phyloP scores from a whole-genome alignment of 2,113 vertebrate genomes.

The Boleophthalmus pectinirostris region DNA sequence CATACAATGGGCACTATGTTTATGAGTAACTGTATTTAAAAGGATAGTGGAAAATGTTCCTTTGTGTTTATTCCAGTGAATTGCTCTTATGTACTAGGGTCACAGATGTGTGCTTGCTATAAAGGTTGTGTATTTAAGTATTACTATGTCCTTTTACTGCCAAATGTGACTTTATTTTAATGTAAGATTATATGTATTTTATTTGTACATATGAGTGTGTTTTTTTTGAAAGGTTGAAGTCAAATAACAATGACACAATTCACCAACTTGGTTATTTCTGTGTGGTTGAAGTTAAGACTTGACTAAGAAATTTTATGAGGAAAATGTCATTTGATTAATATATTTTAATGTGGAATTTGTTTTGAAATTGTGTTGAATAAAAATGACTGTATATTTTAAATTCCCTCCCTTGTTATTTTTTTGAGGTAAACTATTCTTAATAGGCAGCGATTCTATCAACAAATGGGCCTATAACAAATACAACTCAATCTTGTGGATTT shows the following conservation, averaged over 20 bases:
- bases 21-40: background rate
- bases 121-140: slow-evolving; percentile 1
- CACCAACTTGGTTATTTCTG: slow-evolving; percentile 12
- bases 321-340: background rate
- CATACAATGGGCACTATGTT: background rate
- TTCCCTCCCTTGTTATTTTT: background rate
- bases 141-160: slow-evolving; percentile 15
- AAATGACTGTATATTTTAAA: background rate
- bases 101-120: background rate
- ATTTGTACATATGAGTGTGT: background rate
- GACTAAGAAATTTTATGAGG: slow-evolving; percentile 5
- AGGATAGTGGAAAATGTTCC: background rate
- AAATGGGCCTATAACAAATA: too few relatives aligned
- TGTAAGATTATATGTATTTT: slow-evolving; percentile 28
- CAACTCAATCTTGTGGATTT: too few relatives aligned
- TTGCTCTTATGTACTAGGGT: slow-evolving; percentile 2
- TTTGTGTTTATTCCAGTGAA: background rate
- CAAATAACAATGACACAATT: slow-evolving; percentile 16
- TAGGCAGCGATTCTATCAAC: too few relatives aligned
- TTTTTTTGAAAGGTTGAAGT: slow-evolving; percentile 9
- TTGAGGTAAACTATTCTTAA: background rate
- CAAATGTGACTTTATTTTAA: slow-evolving; percentile 4
- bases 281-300: slow-evolving; percentile 25
- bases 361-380: slow-evolving; percentile 1
- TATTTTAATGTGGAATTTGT: slow-evolving; percentile 3